Percentiles rank a stretch among this genome's conserved stretches.
Evolutionary conservation across 1,140 invertebrate genomes (phyloP).

Genomic region (Zaprionus camerounensis): DNA sequence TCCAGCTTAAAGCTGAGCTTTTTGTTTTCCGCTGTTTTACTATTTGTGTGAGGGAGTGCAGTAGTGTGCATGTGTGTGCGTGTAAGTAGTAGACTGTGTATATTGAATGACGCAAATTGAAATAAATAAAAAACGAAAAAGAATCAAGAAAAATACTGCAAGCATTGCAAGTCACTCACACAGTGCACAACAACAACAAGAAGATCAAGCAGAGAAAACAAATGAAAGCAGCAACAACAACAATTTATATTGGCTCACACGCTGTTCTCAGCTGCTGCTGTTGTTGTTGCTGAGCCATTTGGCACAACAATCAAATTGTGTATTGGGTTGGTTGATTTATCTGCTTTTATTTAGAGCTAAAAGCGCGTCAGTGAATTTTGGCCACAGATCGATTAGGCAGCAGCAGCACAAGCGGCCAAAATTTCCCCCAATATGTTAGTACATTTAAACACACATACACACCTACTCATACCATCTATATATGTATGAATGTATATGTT

Average conservation of each 20-base stretch:
- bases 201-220: not conserved
- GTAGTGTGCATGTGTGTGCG: slow-evolving; percentile 35
- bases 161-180: slow-evolving; percentile 53
- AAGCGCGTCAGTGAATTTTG: slow-evolving; percentile 53
- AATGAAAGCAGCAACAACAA: slow-evolving; percentile 28
- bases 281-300: slow-evolving; percentile 49
- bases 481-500: slow-evolving; percentile 48
- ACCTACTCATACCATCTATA: not conserved
- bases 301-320: slow-evolving; percentile 65
- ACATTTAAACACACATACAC: slow-evolving; percentile 5
- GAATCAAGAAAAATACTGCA: slow-evolving; percentile 54
- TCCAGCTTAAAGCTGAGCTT: slow-evolving; percentile 34
- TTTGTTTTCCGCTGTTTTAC: slow-evolving; percentile 16
- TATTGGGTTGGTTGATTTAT: slow-evolving; percentile 51
- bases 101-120: slow-evolving; percentile 73
- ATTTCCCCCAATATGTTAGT: slow-evolving; percentile 15
- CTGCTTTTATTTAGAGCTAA: slow-evolving; percentile 56
- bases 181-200: slow-evolving; percentile 21
- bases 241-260: slow-evolving; percentile 57
- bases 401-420: not conserved
- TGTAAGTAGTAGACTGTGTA: slow-evolving; percentile 13
- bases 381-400: slow-evolving; percentile 50
- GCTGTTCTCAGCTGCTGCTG: slow-evolving; percentile 54
- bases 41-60: slow-evolving; percentile 2
- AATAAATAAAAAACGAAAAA: slow-evolving; percentile 53